phyloP scores from a whole-genome alignment of 1,140 invertebrate genomes.

The Tribolium madens region DNA sequence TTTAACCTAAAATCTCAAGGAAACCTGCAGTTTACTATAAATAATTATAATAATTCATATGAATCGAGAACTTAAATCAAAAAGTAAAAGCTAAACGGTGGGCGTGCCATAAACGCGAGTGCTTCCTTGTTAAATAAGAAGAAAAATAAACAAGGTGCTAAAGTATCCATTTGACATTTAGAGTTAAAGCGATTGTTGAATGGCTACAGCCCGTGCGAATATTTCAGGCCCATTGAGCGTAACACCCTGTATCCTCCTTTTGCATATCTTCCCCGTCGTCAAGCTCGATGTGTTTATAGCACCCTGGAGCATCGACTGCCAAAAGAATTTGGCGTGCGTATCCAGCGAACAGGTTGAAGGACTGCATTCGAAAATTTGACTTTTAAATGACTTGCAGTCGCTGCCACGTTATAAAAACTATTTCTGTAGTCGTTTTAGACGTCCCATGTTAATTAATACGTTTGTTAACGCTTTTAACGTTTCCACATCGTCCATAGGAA shows the following conservation, averaged over 20 bases:
- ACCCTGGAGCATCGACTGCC: constrained; percentile 3
- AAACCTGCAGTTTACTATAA: neutral
- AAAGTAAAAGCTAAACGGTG: neutral
- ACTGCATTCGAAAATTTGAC: constrained; percentile 22
- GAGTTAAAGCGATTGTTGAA: neutral
- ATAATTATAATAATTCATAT: neutral
- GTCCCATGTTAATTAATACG: constrained; percentile 37
- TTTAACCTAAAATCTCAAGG: neutral
- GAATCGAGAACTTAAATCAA: neutral
- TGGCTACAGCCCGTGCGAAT: neutral
- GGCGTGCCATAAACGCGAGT: neutral
- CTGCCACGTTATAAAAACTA: neutral
- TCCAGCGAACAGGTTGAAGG: constrained; percentile 23
- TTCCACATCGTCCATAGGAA: constrained; percentile 24
- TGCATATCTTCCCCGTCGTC: constrained; percentile 2
- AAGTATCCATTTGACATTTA: neutral
- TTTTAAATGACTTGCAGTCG: constrained; percentile 18
- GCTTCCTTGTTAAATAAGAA: neutral
- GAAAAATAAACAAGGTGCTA: neutral
- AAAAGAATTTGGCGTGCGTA: constrained; percentile 24
- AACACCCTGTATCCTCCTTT: constrained; percentile 4
- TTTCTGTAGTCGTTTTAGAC: constrained; percentile 38
- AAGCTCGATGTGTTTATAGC: constrained; percentile 4
- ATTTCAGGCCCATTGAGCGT: neutral
- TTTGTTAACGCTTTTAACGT: constrained; percentile 42